Evolutionary conservation across 2,797 vertebrate species (phyloP).

Genomic region (Propithecus deckenii): DNA sequence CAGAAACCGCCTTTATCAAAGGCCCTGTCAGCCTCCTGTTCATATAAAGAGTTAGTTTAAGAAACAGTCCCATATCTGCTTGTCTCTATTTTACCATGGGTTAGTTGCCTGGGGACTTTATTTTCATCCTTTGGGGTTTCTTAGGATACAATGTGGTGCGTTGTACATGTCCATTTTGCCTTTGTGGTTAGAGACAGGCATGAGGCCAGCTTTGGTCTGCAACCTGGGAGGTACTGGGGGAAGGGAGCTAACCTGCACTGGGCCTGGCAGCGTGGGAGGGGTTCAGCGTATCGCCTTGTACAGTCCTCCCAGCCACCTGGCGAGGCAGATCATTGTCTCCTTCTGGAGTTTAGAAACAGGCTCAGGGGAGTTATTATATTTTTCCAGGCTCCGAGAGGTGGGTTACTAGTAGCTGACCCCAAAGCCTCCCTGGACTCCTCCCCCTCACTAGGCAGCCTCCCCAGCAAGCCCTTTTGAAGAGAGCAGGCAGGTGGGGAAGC

Average conservation of each 20-base stretch:
- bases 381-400: neutral
- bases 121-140: neutral
- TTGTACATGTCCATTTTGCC: neutral
- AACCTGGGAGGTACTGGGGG: neutral
- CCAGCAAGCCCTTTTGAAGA: neutral
- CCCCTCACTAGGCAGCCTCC: neutral
- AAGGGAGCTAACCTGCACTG: neutral
- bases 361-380: neutral
- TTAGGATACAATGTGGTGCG: neutral
- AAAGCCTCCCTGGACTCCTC: too few species aligned
- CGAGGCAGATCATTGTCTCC: rapidly evolving
- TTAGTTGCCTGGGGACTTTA: neutral
- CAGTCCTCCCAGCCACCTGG: neutral
- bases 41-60: neutral
- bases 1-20: neutral
- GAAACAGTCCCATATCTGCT: neutral
- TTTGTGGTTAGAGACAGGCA: neutral
- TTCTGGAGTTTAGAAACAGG: neutral
- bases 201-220: neutral
- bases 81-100: neutral
- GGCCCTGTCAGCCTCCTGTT: neutral
- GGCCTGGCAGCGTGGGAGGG: neutral
- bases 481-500: neutral
- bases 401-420: neutral
- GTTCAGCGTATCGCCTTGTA: rapidly evolving